Conservation (phyloP, 2,888 invertebrate species). For the Lithophane semibrunnea region DNA sequence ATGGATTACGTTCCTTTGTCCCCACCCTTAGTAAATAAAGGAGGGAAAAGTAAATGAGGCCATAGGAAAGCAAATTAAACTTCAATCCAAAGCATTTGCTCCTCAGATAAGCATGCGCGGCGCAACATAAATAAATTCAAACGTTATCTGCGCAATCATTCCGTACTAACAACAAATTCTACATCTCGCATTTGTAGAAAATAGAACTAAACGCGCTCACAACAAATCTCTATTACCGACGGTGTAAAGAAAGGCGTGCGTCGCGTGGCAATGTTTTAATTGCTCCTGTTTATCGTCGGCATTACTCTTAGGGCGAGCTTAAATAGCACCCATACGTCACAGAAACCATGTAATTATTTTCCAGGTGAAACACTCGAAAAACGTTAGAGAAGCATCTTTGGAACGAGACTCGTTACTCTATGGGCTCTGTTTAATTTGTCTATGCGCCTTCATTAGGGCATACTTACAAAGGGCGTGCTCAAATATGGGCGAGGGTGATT, state of each 20-base stretch:
- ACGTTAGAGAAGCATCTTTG: constrained; percentile 78
- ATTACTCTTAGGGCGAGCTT: constrained; percentile 88
- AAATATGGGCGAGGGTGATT: constrained; percentile 68
- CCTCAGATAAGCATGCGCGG: constrained; percentile 30
- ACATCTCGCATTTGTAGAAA: constrained; percentile 62
- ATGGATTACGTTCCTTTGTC: not conserved
- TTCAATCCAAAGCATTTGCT: not conserved
- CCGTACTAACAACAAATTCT: constrained; percentile 65
- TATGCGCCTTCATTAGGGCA: constrained; percentile 78
- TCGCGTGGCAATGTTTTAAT: constrained; percentile 90
- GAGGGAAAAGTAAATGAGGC: not conserved
- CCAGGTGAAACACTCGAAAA: constrained; percentile 87
- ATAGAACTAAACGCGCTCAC: constrained; percentile 69
- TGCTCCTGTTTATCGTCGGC: constrained; percentile 88
- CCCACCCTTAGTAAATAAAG: not conserved
- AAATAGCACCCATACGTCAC: constrained; percentile 89
- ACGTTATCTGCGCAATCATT: constrained; percentile 46
- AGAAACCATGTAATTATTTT: constrained; percentile 89
- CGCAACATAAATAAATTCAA: constrained; percentile 35
- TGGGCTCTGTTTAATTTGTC: constrained; percentile 83
- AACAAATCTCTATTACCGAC: constrained; percentile 87
- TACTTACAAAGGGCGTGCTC: constrained; percentile 71
- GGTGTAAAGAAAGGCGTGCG: constrained; percentile 89
- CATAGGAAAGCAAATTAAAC: constrained; percentile 1
- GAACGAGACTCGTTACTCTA: constrained; percentile 77